phyloP scores from a whole-genome alignment of 2,888 invertebrate species.

The Orthosia gothica region DNA sequence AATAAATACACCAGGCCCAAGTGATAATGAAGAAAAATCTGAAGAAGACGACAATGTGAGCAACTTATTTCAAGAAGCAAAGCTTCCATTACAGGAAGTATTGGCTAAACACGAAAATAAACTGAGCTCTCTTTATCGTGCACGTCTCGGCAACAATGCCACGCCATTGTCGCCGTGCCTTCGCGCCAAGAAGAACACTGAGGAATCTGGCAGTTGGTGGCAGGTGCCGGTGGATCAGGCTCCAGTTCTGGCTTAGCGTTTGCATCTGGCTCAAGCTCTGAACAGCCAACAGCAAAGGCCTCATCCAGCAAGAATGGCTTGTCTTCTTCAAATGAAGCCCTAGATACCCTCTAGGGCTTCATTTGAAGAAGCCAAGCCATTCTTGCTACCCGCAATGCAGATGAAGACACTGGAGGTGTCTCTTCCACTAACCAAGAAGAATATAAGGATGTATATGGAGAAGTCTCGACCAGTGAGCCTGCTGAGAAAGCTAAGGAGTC shows the following conservation, averaged over 20 bases:
- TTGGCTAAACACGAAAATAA: constrained; percentile 95
- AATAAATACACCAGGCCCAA: constrained; percentile 88
- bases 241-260: constrained; percentile 80
- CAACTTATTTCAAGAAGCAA: constrained; percentile 96
- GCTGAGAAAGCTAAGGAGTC: constrained; percentile 74
- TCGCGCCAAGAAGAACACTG: constrained; percentile 89
- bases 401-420: constrained; percentile 88
- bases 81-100: constrained; percentile 96
- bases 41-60: constrained; percentile 96
- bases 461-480: constrained; percentile 89
- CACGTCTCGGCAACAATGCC: constrained; percentile 82
- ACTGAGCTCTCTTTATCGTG: constrained; percentile 81
- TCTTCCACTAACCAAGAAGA: constrained; percentile 88
- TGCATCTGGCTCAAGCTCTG: constrained; percentile 85
- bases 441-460: constrained; percentile 87
- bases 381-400: too few species aligned
- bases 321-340: constrained; percentile 69
- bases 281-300: constrained; percentile 77
- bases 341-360: too few species aligned
- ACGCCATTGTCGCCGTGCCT: constrained; percentile 92
- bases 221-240: constrained; percentile 83
- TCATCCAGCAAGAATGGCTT: constrained; percentile 84
- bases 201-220: constrained; percentile 82
- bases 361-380: too few species aligned
- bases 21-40: constrained; percentile 92